Conservation (phyloP, 2,797 vertebrate genomes). For the Syngnathus acus region DNA sequence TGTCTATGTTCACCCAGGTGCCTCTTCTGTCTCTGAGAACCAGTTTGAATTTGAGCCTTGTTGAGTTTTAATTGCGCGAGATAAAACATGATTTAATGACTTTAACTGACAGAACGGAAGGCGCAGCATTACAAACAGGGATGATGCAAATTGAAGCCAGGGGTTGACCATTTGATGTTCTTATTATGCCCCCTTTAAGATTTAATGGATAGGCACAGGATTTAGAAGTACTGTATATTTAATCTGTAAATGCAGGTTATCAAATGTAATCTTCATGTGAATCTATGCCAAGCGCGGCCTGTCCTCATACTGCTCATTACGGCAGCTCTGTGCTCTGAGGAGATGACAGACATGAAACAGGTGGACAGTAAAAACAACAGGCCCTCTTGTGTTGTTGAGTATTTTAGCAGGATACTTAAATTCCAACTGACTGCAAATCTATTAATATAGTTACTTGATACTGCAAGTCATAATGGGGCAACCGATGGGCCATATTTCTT, state of each 20-base stretch:
- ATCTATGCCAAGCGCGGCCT: background rate
- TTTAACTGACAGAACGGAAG: background rate
- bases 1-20: constrained; percentile 2
- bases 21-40: background rate
- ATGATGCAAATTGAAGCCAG: background rate
- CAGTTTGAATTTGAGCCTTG: background rate
- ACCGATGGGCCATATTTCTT: background rate
- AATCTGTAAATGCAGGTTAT: background rate
- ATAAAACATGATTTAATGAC: background rate
- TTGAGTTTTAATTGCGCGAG: background rate
- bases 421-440: background rate
- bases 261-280: constrained; percentile 1
- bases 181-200: background rate
- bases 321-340: constrained; percentile 3
- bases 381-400: background rate
- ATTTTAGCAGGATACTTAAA: background rate
- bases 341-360: constrained; percentile 36
- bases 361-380: constrained; percentile 22
- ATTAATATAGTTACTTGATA: background rate
- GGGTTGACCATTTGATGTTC: background rate
- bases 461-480: background rate
- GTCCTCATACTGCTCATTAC: background rate
- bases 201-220: background rate
- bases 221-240: background rate
- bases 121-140: background rate